Conservation (phyloP, 2,888 invertebrate genomes). For the Gisinianus flammeolus region DNA sequence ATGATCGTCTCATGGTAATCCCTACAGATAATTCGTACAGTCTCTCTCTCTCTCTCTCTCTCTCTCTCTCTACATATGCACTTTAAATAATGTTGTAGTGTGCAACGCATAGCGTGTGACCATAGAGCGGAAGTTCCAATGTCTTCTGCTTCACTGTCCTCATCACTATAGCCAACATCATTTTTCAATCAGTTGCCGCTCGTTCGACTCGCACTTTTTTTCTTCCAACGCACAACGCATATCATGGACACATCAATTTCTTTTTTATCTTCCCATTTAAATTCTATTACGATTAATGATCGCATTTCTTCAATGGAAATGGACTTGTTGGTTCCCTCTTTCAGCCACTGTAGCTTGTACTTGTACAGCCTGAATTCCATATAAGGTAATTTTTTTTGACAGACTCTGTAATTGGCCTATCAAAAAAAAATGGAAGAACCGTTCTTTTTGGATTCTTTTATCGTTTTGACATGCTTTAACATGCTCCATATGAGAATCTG, state of each 20-base stretch:
- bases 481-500: too few relatives aligned
- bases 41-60: neutral
- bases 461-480: too few relatives aligned
- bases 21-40: too few relatives aligned
- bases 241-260: neutral
- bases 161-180: constrained; percentile 16
- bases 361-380: too few relatives aligned
- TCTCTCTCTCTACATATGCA: neutral
- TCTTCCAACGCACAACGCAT: neutral
- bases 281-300: constrained; percentile 3
- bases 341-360: too few relatives aligned
- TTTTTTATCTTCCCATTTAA: constrained; percentile 10
- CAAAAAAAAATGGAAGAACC: too few relatives aligned
- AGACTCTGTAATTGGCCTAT: too few relatives aligned
- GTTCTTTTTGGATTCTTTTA: too few relatives aligned
- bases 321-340: too few relatives aligned
- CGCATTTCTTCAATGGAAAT: constrained; percentile 9
- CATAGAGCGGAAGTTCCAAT: neutral
- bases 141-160: neutral
- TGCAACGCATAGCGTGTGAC: neutral
- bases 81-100: neutral
- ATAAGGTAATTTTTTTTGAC: too few relatives aligned
- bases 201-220: neutral
- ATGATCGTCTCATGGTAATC: neutral
- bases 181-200: constrained; percentile 27